Base-by-base conservation (phyloP, 2,797 vertebrate species). In the Lagocephalus sceleratus region DNA sequence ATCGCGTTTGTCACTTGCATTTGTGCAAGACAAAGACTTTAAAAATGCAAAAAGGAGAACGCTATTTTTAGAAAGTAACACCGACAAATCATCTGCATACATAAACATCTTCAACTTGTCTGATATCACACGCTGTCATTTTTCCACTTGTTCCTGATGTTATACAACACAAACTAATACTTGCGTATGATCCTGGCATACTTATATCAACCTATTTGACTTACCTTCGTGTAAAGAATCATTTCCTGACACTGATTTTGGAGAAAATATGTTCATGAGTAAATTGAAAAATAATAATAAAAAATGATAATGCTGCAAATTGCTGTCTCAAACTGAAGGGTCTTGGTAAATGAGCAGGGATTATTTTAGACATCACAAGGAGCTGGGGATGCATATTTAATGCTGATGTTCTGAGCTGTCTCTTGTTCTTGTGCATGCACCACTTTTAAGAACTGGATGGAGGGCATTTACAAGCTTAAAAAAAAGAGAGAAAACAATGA, bases 391-490 rank as follows among this genome's bases (percentile, higher is more conserved):
- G 67, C 67, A 74, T 78, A 72, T 78, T 82, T 85, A 44, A 79
- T 81, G 57, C 60, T 46, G 51, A 72, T 64, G 60, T 47, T 60
- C 55, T 52, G 44, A 21, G 63, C 50, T 54, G 56, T 65, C 64
- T 63, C 65, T 75, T 63, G 55, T 69, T 78, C 48, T 66, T 54
- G 57, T 76, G 74, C 83, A 86, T 88, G 87, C 82, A 85, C 68
- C 50, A 58, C 60, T 69, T 74, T 76, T 58, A 32, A 58, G 50
- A 70, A 77, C 61, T 71, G 83, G 61, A 76, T 72, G 75, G 71
- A 79, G 76, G 80, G 66, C 56, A 56, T 73, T 85, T 83, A 73
- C 57, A 73, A 76, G 69, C 66, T 75, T 83, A 72, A 64, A 44
- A 44, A 44, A 9, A 44, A 17, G 5, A 44, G 3, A 20, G 17